Percentiles rank a stretch among this genome's conserved stretches.
These are phyloP conservation scores for Ciona savignyi DNA, from an alignment of 23 tunicate species.

Conservation along the genomic window DNA sequence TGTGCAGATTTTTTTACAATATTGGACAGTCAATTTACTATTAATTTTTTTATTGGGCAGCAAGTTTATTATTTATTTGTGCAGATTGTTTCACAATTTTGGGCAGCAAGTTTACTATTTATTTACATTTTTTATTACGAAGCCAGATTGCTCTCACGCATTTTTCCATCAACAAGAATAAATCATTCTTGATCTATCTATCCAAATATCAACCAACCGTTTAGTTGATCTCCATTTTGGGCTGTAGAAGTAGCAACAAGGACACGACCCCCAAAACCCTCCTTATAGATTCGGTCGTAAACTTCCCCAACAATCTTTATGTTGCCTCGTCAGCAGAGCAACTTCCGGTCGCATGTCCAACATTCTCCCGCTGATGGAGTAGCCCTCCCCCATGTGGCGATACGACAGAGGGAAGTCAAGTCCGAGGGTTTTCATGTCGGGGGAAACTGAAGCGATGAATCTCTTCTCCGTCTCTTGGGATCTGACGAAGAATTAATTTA, in stretches of 20 bases:
- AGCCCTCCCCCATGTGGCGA: slow-evolving; percentile 45
- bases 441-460: slow-evolving; percentile 22
- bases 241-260: slow-evolving; percentile 24
- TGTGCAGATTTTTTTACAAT: too few species aligned
- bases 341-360: slow-evolving; percentile 79
- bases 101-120: too few species aligned
- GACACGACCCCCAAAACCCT: slow-evolving; percentile 72
- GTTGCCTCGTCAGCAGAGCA: slow-evolving; percentile 75
- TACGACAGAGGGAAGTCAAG: slow-evolving; percentile 21
- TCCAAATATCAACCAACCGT: slow-evolving; percentile 4
- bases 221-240: not conserved
- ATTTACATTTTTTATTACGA: too few species aligned
- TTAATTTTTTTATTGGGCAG: too few species aligned
- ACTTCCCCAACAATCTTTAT: slow-evolving; percentile 60
- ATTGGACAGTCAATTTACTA: too few species aligned
- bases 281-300: slow-evolving; percentile 29
- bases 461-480: slow-evolving; percentile 54
- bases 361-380: not conserved
- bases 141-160: too few species aligned
- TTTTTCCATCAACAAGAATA: too few species aligned
- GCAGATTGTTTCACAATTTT: too few species aligned
- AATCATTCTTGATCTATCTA: too few species aligned
- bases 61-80: too few species aligned
- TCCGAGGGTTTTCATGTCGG: slow-evolving; percentile 29
- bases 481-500: too few species aligned